Evolutionary conservation across 2,797 vertebrate genomes (phyloP), one percentile per base, ranked within the genome.

Genomic region (Microchirus variegatus): DNA sequence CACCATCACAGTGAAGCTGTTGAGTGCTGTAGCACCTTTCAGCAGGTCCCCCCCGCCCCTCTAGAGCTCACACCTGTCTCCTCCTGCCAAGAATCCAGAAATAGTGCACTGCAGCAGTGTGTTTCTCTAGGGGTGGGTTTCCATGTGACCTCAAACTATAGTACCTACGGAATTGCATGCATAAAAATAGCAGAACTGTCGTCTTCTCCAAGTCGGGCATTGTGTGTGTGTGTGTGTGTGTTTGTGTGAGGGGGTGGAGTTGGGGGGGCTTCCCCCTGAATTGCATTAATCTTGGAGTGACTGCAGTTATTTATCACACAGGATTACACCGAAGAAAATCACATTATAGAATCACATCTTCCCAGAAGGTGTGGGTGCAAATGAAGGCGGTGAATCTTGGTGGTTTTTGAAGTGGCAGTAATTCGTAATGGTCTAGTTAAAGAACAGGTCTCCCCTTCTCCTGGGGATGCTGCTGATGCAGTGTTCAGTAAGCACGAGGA

Each of bases 41-140:
- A 80, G 84, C 87, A 82, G 83, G 85, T 83, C 73, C 70, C 66
- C 77, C 52, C 63, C 62, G 10, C 44, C n/a, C 53, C 5, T 67
- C 59, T 47, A 50, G 82, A 45, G 37, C 75, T 86, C 82, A 83
- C 89, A 90, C 90, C 90, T 88, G 86, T 86, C 89, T 88, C 71
- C 36, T 84, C 81, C 77, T 74, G 75, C 75, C 62, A 64, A 46
- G 37, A 71, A 49, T 61, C 80, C 82, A 87, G 81, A 90, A 92
- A 90, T 90, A 91, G 86, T 79, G 68, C 52, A 77, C 78, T 80
- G 82, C 86, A 82, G 85, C 80, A 78, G 65, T 57, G 59, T 74
- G 80, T 52, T 50, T 82, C 80, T 81, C 67, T 5, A 70, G 49
- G 73, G 73, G 75, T 0, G 77, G 53, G 70, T 52, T 19, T 13